Percentiles rank a stretch among this genome's conserved stretches.
Conservation (phyloP, 2,888 invertebrate species). For the Hirtodrosophila alboralis region DNA sequence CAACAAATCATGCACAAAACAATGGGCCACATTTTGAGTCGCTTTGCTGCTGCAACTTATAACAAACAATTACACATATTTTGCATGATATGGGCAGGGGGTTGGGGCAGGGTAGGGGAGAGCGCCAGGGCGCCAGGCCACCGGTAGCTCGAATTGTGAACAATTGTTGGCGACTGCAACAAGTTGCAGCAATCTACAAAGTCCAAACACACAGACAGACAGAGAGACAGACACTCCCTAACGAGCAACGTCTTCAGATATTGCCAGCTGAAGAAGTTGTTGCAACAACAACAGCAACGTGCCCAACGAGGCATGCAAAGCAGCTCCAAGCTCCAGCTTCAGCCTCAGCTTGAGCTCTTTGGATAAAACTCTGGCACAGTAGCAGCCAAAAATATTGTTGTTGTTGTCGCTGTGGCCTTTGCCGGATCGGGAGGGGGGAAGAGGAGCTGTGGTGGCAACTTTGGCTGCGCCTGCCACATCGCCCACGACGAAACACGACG, state of each 20-base stretch:
- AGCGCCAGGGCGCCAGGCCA: constrained; percentile 52
- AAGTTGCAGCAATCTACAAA: constrained; percentile 62
- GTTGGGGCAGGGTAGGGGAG: constrained; percentile 19
- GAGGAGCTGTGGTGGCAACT: constrained; percentile 13
- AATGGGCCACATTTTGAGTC: constrained; percentile 81
- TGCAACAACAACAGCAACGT: constrained; percentile 70
- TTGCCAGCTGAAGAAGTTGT: constrained; percentile 75
- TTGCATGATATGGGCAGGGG: constrained; percentile 57
- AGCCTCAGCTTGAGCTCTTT: constrained; percentile 17
- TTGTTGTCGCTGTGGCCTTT: constrained; percentile 51
- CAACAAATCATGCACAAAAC: constrained; percentile 82
- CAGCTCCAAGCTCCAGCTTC: constrained; percentile 25
- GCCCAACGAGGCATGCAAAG: constrained; percentile 77
- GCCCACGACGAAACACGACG: constrained; percentile 78
- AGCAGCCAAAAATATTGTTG: constrained; percentile 71
- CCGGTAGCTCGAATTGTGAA: constrained; percentile 62
- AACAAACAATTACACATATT: constrained; percentile 80
- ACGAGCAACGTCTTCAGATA: constrained; percentile 51
- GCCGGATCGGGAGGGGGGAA: too few species aligned
- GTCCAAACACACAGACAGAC: constrained; percentile 11
- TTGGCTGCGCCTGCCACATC: constrained; percentile 52
- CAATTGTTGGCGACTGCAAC: constrained; percentile 68
- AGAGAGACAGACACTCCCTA: constrained; percentile 11
- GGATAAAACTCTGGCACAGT: constrained; percentile 54
- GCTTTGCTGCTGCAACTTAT: constrained; percentile 75